Conservation (phyloP, 2,888 invertebrate genomes). For the Limnephilus auricula region DNA sequence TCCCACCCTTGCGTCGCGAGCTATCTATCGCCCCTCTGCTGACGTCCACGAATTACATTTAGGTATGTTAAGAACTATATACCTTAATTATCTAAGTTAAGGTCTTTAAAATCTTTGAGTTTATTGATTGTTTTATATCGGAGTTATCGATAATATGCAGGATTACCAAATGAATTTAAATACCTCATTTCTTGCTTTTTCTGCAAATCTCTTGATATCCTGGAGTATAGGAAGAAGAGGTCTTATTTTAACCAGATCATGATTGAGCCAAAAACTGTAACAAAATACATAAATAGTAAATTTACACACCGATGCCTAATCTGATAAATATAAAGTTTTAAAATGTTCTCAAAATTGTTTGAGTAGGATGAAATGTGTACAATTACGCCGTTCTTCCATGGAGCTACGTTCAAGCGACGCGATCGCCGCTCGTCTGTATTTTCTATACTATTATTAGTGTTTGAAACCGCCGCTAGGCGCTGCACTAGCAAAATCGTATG, state of each 20-base stretch:
- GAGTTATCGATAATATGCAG: neutral
- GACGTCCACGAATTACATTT: too few species aligned
- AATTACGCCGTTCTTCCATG: too few species aligned
- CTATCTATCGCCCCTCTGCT: too few species aligned
- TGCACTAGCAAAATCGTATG: too few species aligned
- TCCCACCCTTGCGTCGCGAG: too few species aligned
- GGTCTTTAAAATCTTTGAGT: neutral
- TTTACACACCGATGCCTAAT: neutral
- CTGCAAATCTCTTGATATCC: conserved; percentile 84
- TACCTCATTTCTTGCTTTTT: conserved; percentile 82
- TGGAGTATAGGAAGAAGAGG: conserved; percentile 81
- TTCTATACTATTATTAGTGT: too few species aligned
- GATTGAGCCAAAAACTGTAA: conserved; percentile 85
- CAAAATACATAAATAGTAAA: neutral
- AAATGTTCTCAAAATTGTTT: neutral
- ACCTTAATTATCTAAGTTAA: too few species aligned
- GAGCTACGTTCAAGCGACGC: too few species aligned
- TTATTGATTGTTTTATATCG: neutral
- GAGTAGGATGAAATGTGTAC: neutral
- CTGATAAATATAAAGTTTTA: neutral
- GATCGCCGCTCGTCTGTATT: too few species aligned
- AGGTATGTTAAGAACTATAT: too few species aligned
- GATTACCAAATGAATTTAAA: conserved; percentile 48
- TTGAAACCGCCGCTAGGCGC: too few species aligned
- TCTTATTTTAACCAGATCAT: conserved; percentile 83